A percentile compares a stretch with the other conserved stretches of the same genome.
Conservation (phyloP, 2,113 vertebrate species). For the Proterorhinus semilunaris region DNA sequence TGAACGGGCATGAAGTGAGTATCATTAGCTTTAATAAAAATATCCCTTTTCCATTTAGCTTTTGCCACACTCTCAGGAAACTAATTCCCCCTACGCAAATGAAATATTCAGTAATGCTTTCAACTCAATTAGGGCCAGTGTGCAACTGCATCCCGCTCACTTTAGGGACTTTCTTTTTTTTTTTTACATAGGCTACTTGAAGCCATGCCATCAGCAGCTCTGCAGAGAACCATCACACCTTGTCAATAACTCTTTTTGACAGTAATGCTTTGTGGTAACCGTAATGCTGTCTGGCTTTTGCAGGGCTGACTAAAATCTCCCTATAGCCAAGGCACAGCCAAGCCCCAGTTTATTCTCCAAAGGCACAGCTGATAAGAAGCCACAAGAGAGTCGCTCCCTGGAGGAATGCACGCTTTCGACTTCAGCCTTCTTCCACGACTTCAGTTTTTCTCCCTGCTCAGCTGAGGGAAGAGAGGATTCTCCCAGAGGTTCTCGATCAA, state of each 20-base stretch:
- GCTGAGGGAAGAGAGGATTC: slow-evolving; percentile 36
- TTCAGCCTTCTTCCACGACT: slow-evolving; percentile 15
- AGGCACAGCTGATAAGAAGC: slow-evolving; percentile 58
- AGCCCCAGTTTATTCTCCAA: slow-evolving; percentile 43
- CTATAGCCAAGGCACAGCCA: slow-evolving; percentile 11
- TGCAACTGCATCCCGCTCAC: slow-evolving; percentile 32
- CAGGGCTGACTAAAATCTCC: slow-evolving; percentile 30
- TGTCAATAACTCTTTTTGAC: slow-evolving; percentile 27
- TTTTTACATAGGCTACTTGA: slow-evolving; percentile 18
- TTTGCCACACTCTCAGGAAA: slow-evolving; percentile 42
- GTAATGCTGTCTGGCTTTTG: slow-evolving; percentile 26
- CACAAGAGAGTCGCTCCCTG: slow-evolving; percentile 40
- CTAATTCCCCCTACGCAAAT: slow-evolving; percentile 53
- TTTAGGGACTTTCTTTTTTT: slow-evolving; percentile 26
- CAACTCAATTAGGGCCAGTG: slow-evolving; percentile 55
- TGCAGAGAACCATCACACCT: slow-evolving; percentile 34
- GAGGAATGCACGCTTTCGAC: slow-evolving; percentile 33
- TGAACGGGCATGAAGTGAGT: slow-evolving; percentile 37
- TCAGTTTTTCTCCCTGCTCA: slow-evolving; percentile 22
- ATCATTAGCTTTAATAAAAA: slow-evolving; percentile 50
- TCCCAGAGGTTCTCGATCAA: slow-evolving; percentile 33
- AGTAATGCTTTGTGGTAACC: slow-evolving; percentile 28
- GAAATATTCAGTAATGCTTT: slow-evolving; percentile 64
- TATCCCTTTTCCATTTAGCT: slow-evolving; percentile 36
- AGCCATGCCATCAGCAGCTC: slow-evolving; percentile 26